Evolutionary conservation across 92 coral and sea anemone genomes (phyloP).

Genomic region (Paramuricea clavata): DNA sequence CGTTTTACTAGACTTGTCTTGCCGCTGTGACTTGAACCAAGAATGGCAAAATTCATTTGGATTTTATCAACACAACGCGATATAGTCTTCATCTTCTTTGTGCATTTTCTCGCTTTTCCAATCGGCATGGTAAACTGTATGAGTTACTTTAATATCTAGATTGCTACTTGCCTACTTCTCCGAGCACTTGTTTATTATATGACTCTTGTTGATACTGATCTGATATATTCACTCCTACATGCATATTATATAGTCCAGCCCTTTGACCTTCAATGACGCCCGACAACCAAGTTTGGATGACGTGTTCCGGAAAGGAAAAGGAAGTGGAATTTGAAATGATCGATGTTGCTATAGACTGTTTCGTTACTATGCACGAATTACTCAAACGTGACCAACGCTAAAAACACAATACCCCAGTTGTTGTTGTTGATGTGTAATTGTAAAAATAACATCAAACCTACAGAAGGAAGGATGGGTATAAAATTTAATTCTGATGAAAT

Average conservation of each 20-base stretch:
- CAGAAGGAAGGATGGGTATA: too few relatives aligned
- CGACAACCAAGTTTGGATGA: background rate
- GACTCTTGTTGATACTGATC: background rate
- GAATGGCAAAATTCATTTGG: constrained; percentile 71
- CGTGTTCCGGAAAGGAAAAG: background rate
- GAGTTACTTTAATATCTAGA: background rate
- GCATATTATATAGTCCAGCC: background rate
- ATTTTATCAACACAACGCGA: background rate
- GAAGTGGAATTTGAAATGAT: background rate
- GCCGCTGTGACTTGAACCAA: constrained; percentile 93
- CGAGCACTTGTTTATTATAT: background rate
- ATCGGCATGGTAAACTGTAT: constrained; percentile 3
- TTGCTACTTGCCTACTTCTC: background rate
- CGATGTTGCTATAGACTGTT: background rate
- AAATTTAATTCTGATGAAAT: too few relatives aligned
- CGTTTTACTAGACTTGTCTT: constrained; percentile 84
- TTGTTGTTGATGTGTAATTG: too few relatives aligned
- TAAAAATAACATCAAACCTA: too few relatives aligned
- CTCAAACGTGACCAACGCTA: background rate
- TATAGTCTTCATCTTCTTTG: constrained; percentile 1
- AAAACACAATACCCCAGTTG: background rate
- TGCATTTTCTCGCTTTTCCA: constrained; percentile 13
- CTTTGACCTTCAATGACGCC: constrained; percentile 10
- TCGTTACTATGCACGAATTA: background rate
- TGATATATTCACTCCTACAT: background rate